Conservation (phyloP, 2,888 invertebrate species). For the Lucinisca nassula region DNA sequence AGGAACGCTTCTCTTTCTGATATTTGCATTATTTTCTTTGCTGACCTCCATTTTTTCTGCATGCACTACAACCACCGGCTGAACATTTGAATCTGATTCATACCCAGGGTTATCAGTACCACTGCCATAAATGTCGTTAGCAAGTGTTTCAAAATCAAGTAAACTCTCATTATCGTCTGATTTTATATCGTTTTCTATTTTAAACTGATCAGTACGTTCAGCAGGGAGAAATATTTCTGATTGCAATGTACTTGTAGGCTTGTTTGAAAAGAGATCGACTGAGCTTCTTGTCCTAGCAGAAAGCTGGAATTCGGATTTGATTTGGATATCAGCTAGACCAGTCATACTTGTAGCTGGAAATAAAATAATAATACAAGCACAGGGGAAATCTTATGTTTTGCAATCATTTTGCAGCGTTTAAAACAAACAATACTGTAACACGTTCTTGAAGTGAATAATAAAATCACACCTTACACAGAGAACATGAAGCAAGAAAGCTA, state of each 20-base stretch:
- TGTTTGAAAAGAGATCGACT: slow-evolving; percentile 44
- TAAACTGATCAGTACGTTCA: neutral
- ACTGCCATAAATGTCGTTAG: slow-evolving; percentile 25
- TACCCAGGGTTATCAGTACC: slow-evolving; percentile 48
- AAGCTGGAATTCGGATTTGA: neutral
- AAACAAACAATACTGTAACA: no score
- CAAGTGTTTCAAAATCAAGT: slow-evolving; percentile 58
- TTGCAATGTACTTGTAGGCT: slow-evolving; percentile 59
- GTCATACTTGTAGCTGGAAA: slow-evolving; percentile 55
- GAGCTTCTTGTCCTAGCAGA: slow-evolving; percentile 33
- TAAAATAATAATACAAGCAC: neutral
- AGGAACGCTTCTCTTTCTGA: no score
- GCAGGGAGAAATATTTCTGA: slow-evolving; percentile 73
- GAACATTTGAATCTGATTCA: slow-evolving; percentile 49
- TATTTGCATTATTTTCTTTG: neutral
- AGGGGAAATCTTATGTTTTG: no score
- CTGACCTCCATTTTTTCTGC: neutral
- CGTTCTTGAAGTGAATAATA: no score
- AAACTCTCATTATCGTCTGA: slow-evolving; percentile 58
- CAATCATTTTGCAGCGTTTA: no score
- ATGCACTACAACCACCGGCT: slow-evolving; percentile 3
- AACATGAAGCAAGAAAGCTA: no score
- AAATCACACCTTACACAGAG: no score
- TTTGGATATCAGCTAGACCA: slow-evolving; percentile 52
- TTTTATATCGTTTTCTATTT: neutral